Percentiles rank a stretch among this genome's conserved stretches.
Conservation (phyloP, 1,140 invertebrate genomes). For the Heliothis subflexa region DNA sequence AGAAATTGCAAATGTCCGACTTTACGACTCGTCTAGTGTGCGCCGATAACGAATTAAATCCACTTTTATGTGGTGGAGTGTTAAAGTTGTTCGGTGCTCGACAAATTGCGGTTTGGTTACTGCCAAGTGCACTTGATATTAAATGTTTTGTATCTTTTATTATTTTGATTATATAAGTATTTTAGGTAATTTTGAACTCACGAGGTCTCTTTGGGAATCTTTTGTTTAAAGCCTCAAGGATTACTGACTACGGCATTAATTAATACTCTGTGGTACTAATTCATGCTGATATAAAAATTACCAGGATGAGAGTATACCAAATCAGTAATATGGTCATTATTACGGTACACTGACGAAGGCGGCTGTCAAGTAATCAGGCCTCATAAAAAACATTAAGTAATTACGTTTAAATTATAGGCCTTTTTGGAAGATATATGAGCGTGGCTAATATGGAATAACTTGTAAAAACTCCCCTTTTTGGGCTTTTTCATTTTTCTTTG, state of each 20-base stretch:
- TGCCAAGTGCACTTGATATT: constrained; percentile 1
- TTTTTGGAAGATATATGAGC: constrained; percentile 26
- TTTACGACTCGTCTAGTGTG: constrained; percentile 34
- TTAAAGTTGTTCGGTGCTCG: constrained; percentile 16
- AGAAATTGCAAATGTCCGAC: constrained; percentile 44
- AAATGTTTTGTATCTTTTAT: neutral
- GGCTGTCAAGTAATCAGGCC: constrained; percentile 32
- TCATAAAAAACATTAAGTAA: constrained; percentile 38
- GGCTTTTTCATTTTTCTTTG: neutral
- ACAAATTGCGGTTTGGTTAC: constrained; percentile 20
- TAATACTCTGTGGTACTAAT: too few species aligned
- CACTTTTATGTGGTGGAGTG: constrained; percentile 33
- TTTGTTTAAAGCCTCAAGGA: too few species aligned
- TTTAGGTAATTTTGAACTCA: too few species aligned
- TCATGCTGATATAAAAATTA: neutral
- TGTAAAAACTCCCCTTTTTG: constrained; percentile 1
- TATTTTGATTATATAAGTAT: too few species aligned
- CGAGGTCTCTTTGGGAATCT: too few species aligned
- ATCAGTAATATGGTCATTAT: constrained; percentile 36
- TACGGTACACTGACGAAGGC: constrained; percentile 37
- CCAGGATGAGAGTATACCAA: constrained; percentile 11
- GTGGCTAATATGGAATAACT: constrained; percentile 2
- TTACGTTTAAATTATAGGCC: constrained; percentile 35
- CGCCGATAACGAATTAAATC: constrained; percentile 38
- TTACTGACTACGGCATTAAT: too few species aligned